A percentile compares a stretch with the other conserved stretches of the same genome.
These are phyloP conservation scores for Ephialtes manifestator DNA, from an alignment of 2,888 invertebrate species.

Conservation along the genomic window DNA sequence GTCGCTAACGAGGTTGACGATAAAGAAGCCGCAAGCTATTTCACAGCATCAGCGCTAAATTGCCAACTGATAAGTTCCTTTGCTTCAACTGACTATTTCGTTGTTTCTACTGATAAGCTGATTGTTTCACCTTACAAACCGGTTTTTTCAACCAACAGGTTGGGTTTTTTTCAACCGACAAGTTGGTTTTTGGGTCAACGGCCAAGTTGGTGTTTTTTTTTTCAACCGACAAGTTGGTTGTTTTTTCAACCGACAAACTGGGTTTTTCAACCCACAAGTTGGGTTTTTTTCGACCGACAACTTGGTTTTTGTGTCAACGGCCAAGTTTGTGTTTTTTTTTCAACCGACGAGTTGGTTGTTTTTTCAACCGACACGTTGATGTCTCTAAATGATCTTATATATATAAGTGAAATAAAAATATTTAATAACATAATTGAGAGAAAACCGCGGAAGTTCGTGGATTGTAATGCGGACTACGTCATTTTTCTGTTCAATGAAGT, in stretches of 20 bases:
- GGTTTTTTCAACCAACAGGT: background rate
- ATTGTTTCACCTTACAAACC: background rate
- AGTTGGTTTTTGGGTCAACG: background rate
- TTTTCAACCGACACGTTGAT: constrained; percentile 6
- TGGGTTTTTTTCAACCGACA: background rate
- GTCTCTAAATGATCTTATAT: constrained; percentile 35
- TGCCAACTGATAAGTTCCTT: background rate
- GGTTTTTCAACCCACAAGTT: background rate
- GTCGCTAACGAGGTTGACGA: constrained; percentile 62
- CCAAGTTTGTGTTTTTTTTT: too few species aligned
- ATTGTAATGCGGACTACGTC: background rate
- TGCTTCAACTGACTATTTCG: background rate
- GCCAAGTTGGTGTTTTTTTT: background rate
- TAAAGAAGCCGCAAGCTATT: constrained; percentile 48
- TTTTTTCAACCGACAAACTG: too few species aligned
- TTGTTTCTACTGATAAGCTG: background rate
- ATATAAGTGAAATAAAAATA: constrained; percentile 3
- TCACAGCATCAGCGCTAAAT: background rate
- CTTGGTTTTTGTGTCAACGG: too few species aligned
- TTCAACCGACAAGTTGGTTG: background rate
- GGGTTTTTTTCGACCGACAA: too few species aligned
- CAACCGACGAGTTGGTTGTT: too few species aligned
- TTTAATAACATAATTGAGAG: constrained; percentile 10
- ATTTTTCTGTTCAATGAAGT: constrained; percentile 3
- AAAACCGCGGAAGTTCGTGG: constrained; percentile 23